Percentiles rank a stretch among this genome's conserved stretches.
Conservation (phyloP, 2,888 invertebrate species). For the Stenodera caucasica region DNA sequence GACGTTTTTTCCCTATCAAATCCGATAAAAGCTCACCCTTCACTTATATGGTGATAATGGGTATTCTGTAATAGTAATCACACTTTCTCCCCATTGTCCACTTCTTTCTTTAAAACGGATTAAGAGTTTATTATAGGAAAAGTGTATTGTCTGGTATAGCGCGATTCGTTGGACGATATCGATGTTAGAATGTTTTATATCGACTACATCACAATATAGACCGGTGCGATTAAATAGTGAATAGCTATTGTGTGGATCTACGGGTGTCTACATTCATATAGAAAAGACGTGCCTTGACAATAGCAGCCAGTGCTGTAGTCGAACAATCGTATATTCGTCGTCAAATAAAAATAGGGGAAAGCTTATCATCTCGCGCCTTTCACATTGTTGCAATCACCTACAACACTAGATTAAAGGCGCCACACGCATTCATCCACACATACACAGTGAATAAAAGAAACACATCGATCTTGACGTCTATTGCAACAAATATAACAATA, state of each 20-base stretch:
- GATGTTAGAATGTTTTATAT: constrained; percentile 42
- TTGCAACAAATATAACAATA: not conserved
- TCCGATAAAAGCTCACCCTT: no score
- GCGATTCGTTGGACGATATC: constrained; percentile 26
- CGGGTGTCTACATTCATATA: constrained; percentile 45
- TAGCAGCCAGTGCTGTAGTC: constrained; percentile 39
- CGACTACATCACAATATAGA: constrained; percentile 46
- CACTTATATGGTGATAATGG: no score
- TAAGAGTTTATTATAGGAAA: constrained; percentile 31
- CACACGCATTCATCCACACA: not conserved
- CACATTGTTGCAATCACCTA: constrained; percentile 35
- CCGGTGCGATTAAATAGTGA: constrained; percentile 47
- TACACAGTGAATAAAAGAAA: constrained; percentile 18
- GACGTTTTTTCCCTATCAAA: no score
- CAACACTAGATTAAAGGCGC: constrained; percentile 27
- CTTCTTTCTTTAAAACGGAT: constrained; percentile 24
- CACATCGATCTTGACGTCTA: constrained; percentile 14
- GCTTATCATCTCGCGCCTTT: constrained; percentile 32
- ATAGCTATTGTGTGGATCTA: constrained; percentile 47
- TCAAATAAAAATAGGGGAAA: constrained; percentile 24
- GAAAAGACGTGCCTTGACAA: constrained; percentile 44
- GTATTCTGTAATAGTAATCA: no score
- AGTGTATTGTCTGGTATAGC: constrained; percentile 28
- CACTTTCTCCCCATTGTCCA: constrained; percentile 13
- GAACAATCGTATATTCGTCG: constrained; percentile 40